phyloP scores from a whole-genome alignment of 2,888 invertebrate species.

The Tillus elongatus region DNA sequence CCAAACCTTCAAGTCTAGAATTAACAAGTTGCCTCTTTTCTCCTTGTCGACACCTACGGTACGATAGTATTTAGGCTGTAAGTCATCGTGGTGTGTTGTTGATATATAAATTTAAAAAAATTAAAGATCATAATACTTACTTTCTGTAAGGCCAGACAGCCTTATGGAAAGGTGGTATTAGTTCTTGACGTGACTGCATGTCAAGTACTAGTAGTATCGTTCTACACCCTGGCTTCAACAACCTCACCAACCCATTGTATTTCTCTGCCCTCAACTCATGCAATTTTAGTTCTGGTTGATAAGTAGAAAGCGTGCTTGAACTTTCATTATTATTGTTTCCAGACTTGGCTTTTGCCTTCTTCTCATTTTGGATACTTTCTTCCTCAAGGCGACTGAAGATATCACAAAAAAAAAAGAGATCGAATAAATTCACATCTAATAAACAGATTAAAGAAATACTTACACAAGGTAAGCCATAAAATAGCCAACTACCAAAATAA shows the following conservation, averaged over 20 bases:
- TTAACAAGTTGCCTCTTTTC: too few species aligned
- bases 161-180: slow-evolving; percentile 86
- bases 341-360: slow-evolving; percentile 43
- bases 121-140: too few species aligned
- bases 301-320: slow-evolving; percentile 23
- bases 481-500: slow-evolving; percentile 72
- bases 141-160: slow-evolving; percentile 93
- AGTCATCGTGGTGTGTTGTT: too few species aligned
- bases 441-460: slow-evolving; percentile 38
- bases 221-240: slow-evolving; percentile 90
- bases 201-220: slow-evolving; percentile 88
- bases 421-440: neutral
- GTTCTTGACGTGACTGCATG: slow-evolving; percentile 72
- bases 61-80: too few species aligned
- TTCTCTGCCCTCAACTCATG: slow-evolving; percentile 92
- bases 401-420: slow-evolving; percentile 7
- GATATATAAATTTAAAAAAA: too few species aligned
- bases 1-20: too few species aligned
- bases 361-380: slow-evolving; percentile 46
- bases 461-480: slow-evolving; percentile 76
- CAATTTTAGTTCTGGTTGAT: slow-evolving; percentile 63
- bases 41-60: too few species aligned
- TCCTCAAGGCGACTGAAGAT: slow-evolving; percentile 49
- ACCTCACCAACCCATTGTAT: slow-evolving; percentile 85
- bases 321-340: slow-evolving; percentile 35